Conservation (phyloP, 2,797 vertebrate species). For the Amniataba percoides region DNA sequence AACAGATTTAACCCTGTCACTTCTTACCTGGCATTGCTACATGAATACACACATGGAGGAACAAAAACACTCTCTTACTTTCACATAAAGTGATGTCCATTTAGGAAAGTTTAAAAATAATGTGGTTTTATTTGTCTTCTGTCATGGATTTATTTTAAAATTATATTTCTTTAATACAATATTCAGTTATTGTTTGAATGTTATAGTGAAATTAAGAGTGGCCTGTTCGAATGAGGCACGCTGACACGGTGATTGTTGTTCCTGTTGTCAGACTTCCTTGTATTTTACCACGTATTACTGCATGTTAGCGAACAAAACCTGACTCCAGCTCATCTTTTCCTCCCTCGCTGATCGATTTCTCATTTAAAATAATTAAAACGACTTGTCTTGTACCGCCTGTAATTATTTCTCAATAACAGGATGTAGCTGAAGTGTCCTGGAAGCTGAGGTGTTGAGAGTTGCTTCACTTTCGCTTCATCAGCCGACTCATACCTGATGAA, state of each 20-base stretch:
- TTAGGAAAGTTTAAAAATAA: conserved; percentile 20
- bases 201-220: not conserved
- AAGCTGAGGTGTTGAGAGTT: conserved; percentile 15
- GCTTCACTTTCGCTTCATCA: conserved; percentile 26
- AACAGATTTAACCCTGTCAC: conserved; percentile 76
- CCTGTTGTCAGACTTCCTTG: conserved; percentile 29
- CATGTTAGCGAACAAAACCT: conserved; percentile 24
- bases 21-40: conserved; percentile 37
- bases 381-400: conserved; percentile 20
- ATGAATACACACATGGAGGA: conserved; percentile 33
- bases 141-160: conserved; percentile 15
- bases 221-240: not conserved
- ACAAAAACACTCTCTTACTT: conserved; percentile 29
- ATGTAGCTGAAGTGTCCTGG: conserved; percentile 35
- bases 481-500: conserved; percentile 28
- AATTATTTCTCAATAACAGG: conserved; percentile 57
- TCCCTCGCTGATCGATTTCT: conserved; percentile 13
- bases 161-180: not conserved
- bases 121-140: too few relatives aligned
- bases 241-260: not conserved
- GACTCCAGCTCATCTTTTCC: conserved; percentile 30
- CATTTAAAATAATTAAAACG: conserved; percentile 46
- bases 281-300: conserved; percentile 19
- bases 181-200: not conserved
- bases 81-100: not conserved